Conservation (phyloP, 2,113 vertebrate genomes). For the Aldabrachelys gigantea region DNA sequence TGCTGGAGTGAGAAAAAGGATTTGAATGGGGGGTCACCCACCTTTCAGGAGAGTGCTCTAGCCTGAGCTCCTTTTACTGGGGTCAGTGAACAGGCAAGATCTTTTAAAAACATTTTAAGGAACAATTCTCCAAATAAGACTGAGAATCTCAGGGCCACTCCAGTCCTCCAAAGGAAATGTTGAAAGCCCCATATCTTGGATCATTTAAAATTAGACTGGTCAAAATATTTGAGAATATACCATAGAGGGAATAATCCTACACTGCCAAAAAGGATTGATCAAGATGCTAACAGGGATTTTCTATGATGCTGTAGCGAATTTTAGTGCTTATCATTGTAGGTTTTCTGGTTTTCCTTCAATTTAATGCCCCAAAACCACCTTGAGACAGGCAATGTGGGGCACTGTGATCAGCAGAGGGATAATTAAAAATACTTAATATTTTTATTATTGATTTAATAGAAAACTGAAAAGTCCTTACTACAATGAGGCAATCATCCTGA, state of each 20-base stretch:
- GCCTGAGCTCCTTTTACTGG: background rate
- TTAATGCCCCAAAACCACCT: background rate
- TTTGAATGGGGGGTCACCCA: background rate
- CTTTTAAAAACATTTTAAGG: background rate
- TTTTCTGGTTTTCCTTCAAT: background rate
- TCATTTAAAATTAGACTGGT: background rate
- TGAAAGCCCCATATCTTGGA: background rate
- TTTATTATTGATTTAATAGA: background rate
- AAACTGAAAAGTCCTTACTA: background rate
- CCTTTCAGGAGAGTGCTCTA: too few relatives aligned
- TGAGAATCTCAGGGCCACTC: background rate
- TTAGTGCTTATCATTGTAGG: background rate
- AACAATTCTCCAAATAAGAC: background rate
- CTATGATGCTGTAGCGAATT: background rate
- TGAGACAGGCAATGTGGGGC: background rate
- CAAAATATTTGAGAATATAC: background rate
- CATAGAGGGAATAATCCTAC: background rate
- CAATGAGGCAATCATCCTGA: background rate
- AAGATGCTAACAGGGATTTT: background rate
- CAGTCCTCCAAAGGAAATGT: background rate
- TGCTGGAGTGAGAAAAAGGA: background rate
- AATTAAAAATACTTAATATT: background rate
- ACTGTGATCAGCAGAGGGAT: background rate
- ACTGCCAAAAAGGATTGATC: background rate
- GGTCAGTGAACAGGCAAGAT: background rate